phyloP scores from a whole-genome alignment of 37 sponge, comb jelly and placozoan genomes.

The Halisarca cf. caerulea region DNA sequence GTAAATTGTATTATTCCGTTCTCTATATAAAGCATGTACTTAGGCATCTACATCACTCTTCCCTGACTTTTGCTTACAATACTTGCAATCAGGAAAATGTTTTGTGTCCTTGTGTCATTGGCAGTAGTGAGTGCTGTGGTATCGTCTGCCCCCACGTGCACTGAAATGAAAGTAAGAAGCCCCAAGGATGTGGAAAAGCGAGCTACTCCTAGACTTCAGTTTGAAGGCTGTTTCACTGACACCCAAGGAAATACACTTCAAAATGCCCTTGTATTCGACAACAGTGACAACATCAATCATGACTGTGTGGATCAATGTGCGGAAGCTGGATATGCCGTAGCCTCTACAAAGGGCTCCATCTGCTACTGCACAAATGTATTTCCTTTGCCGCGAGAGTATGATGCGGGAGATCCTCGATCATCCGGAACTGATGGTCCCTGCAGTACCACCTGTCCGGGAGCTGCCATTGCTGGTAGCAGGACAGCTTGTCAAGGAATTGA shows the following conservation, averaged over 20 bases:
- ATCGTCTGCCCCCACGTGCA: too few species aligned
- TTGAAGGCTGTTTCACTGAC: conserved; percentile 1
- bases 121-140: too few species aligned
- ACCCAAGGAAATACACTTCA: not conserved
- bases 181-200: too few species aligned
- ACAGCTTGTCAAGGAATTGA: not conserved
- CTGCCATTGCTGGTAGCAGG: not conserved
- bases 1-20: too few species aligned
- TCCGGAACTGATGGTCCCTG: not conserved
- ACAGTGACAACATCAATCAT: not conserved
- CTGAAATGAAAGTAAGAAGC: too few species aligned
- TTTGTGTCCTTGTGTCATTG: too few species aligned
- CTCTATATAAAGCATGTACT: too few species aligned
- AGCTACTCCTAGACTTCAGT: not conserved
- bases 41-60: too few species aligned
- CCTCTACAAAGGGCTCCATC: not conserved
- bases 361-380: not conserved
- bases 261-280: not conserved
- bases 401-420: not conserved
- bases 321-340: not conserved
- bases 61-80: too few species aligned
- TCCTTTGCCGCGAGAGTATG: not conserved
- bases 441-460: not conserved
- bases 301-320: not conserved
- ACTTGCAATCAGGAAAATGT: too few species aligned